Conservation (phyloP, 2,113 vertebrate genomes). For the Phodopus roborovskii region DNA sequence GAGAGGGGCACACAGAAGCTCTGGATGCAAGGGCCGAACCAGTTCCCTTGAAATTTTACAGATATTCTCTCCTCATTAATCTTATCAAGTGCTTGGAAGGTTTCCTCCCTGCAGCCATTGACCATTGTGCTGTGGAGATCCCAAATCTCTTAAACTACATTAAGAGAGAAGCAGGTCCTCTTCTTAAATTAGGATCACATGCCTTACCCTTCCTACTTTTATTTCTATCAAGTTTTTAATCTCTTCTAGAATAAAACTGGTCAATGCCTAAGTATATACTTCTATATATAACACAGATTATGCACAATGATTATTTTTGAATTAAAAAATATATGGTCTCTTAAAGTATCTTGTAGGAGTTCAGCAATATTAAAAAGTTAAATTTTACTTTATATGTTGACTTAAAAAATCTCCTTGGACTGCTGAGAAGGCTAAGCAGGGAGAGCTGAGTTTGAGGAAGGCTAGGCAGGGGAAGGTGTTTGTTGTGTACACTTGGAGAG, state of each 20-base stretch:
- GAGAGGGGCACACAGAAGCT: background rate
- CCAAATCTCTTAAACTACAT: background rate
- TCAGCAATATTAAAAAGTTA: constrained; percentile 33
- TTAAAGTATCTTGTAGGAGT: constrained; percentile 30
- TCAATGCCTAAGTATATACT: background rate
- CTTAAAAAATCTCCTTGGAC: too few relatives aligned
- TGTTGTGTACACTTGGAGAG: background rate
- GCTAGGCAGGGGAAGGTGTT: background rate
- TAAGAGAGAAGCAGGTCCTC: background rate
- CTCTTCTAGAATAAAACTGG: constrained; percentile 5
- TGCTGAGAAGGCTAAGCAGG: background rate
- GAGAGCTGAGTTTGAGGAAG: background rate
- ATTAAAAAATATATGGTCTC: background rate
- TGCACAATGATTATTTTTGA: background rate
- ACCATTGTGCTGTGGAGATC: too few relatives aligned
- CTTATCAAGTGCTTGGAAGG: too few relatives aligned
- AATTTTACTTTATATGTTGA: constrained; percentile 40
- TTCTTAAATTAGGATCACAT: background rate
- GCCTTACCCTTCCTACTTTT: background rate
- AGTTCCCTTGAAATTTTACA: background rate
- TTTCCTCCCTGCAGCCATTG: too few relatives aligned
- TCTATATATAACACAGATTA: background rate
- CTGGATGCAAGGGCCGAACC: background rate
- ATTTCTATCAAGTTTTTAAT: background rate
- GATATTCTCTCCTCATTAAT: background rate